Percentiles rank a stretch among this genome's conserved stretches.
phyloP scores from a whole-genome alignment of 2,797 vertebrate species.

The Graptemys geographica region DNA sequence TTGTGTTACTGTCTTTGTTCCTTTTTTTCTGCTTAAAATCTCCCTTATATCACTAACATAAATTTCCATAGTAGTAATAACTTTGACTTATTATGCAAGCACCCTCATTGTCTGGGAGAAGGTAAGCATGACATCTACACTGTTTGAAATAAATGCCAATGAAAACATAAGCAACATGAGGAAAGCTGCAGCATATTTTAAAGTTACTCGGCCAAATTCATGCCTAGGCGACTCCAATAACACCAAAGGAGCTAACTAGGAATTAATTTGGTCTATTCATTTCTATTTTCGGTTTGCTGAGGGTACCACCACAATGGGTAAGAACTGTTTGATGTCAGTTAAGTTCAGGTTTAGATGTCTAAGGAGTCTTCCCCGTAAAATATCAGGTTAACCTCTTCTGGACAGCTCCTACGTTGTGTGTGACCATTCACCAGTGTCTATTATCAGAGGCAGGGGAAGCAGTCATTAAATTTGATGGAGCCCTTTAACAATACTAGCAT shows the following conservation, averaged over 20 bases:
- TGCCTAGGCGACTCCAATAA: not conserved
- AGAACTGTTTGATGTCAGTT: not conserved
- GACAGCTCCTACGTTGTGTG: not conserved
- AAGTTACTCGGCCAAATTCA: not conserved
- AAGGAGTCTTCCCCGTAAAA: not conserved
- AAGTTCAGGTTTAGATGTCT: not conserved
- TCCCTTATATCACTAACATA: not conserved
- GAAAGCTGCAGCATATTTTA: not conserved
- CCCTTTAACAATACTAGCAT: not conserved
- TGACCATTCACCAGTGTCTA: not conserved
- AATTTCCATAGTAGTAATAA: not conserved
- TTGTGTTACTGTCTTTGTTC: not conserved
- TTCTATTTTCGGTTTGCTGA: conserved; percentile 4
- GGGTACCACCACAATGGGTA: not conserved
- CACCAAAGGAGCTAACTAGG: not conserved
- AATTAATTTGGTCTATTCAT: not conserved
- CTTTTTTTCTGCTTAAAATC: not conserved
- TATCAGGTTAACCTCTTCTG: not conserved
- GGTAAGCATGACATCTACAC: not conserved
- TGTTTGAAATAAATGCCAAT: not conserved
- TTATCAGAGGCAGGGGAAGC: not conserved
- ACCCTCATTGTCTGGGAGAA: not conserved
- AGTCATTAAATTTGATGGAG: conserved; percentile 30
- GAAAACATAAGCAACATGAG: not conserved
- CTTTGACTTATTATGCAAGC: not conserved